These are phyloP conservation scores for Magallana nippona DNA, from an alignment of 2,888 invertebrate species.

Conservation along the genomic window DNA sequence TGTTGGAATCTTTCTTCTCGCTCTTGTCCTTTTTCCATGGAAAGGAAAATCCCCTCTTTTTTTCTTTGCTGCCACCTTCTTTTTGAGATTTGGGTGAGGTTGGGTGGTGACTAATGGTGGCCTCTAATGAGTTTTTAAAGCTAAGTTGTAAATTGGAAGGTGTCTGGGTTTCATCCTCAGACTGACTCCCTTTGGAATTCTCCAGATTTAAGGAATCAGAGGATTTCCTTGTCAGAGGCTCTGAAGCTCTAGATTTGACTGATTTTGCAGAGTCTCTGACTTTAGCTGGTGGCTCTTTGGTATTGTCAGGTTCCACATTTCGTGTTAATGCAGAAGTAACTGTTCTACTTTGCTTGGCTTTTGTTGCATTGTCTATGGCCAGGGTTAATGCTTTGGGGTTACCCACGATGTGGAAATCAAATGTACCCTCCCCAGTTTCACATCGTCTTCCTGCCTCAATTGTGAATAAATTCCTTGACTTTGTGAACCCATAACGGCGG, in stretches of 20 bases:
- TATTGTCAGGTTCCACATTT: background rate
- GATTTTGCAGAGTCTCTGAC: constrained; percentile 10
- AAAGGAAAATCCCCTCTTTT: background rate
- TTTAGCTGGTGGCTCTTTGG: background rate
- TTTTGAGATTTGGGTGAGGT: background rate
- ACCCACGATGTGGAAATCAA: constrained; percentile 27
- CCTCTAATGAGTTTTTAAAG: constrained; percentile 35
- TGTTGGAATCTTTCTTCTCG: constrained; percentile 32
- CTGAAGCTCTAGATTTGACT: constrained; percentile 24
- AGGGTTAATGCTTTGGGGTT: constrained; percentile 37
- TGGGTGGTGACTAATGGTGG: constrained; percentile 13
- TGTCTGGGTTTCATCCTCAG: background rate
- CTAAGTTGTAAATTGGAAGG: constrained; percentile 9
- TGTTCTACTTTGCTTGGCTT: constrained; percentile 29
- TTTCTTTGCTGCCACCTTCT: constrained; percentile 19
- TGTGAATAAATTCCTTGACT: constrained; percentile 36
- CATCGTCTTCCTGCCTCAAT: constrained; percentile 41
- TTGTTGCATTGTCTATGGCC: constrained; percentile 39
- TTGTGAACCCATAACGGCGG: constrained; percentile 40
- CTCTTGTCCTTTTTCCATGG: constrained; percentile 24
- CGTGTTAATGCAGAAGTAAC: background rate
- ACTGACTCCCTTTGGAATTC: background rate
- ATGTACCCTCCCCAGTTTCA: constrained; percentile 41
- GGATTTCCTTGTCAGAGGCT: constrained; percentile 39
- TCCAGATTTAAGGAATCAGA: background rate